These are phyloP conservation scores for Myiozetetes cayanensis DNA, from an alignment of 2,113 vertebrate species.

Conservation along the genomic window DNA sequence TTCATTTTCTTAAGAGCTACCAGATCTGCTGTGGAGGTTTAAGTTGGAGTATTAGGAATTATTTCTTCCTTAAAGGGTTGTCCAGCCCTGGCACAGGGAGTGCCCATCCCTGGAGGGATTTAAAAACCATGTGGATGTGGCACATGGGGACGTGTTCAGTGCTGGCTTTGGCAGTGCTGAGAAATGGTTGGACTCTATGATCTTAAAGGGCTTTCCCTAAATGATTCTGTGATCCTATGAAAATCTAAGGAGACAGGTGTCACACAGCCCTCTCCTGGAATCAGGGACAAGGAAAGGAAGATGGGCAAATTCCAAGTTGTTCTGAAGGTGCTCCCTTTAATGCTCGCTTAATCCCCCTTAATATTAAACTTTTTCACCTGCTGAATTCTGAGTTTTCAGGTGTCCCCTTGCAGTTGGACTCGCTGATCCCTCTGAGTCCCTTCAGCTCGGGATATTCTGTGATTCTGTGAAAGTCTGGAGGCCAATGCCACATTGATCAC, in stretches of 20 bases:
- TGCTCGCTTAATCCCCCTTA: background rate
- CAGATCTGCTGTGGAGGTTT: background rate
- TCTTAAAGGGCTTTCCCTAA: background rate
- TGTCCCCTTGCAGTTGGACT: background rate
- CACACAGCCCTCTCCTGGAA: background rate
- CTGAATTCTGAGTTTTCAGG: background rate
- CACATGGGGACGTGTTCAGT: background rate
- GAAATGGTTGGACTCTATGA: fast-evolving
- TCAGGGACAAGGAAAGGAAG: background rate
- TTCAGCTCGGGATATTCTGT: fast-evolving
- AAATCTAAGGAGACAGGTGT: background rate
- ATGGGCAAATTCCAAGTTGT: background rate
- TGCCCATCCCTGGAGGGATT: background rate
- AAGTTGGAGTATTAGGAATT: background rate
- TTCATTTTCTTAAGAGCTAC: background rate
- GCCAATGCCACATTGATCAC: fast-evolving
- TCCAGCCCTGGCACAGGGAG: background rate
- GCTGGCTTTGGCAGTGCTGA: background rate
- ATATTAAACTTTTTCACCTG: background rate
- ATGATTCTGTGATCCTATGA: background rate
- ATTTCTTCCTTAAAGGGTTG: background rate
- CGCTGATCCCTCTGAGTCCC: background rate
- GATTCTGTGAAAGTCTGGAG: background rate
- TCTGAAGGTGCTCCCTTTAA: background rate
- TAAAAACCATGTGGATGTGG: background rate